Evolutionary conservation across 1,140 invertebrate genomes (phyloP), one percentile per base, ranked within the genome.

Genomic region (Zaprionus africanus): DNA sequence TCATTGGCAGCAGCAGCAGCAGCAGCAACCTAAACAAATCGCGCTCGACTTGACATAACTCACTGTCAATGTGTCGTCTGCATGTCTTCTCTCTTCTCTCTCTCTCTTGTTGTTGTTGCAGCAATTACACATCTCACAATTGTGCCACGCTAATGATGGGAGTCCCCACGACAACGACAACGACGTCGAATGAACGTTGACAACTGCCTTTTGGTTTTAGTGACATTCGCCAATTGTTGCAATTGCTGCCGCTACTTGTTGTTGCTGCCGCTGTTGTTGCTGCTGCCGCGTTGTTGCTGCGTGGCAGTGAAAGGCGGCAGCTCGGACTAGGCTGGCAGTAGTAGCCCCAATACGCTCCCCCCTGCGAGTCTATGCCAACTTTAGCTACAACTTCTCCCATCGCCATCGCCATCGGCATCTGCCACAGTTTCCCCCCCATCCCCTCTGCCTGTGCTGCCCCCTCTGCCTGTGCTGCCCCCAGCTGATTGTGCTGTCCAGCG

Each of bases 111-210:
- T 83, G 82, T 76, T 86, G 80, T 72, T 71, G 74, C 81, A 84
- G 85, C 85, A 90, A 90, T 90, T 90, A 90, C 85, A 90, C 85
- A 90, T 90, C 84, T 90, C 85, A 85, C 85, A 87, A 87, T 87
- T 87, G 84, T 87, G 84, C 84, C 85, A 90, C 85, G 85, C 85
- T 90, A 90, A 90, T 90, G 85, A 90, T 90, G 85, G 85, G 86
- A 85, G 85, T 90, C 82, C 86, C 81, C 84, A 64, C 61, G 34
- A 46, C 75, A 88, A 38, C 31, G 28, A 31, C 28, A 9, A 31
- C 31, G 31, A 13, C 36, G 36, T 22, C 22, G 36, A 38, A 17
- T 17, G 64, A 53, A 85, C 85, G 76, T 69, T 90, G 85, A 90
- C 85, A 90, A 88, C 85, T 84, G 85, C 81, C 84, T 84, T 74